Evolutionary conservation across 2,888 invertebrate genomes (phyloP).

Genomic region (Bruchidius siliquastri): DNA sequence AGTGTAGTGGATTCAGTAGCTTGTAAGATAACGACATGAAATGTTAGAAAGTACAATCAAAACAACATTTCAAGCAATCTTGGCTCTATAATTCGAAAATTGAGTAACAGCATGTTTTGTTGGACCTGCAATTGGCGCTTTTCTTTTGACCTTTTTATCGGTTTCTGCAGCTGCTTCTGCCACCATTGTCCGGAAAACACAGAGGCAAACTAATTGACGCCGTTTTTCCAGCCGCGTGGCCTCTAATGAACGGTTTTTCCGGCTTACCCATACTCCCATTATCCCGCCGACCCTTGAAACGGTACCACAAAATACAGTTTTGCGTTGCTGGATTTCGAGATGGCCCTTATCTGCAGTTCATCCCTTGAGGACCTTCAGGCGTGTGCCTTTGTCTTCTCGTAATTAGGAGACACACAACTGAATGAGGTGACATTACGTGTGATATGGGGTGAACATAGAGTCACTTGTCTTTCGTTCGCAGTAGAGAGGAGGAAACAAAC

Average conservation of each 20-base stretch:
- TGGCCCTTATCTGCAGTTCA: neutral
- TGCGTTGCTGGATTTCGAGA: neutral
- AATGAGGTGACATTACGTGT: neutral
- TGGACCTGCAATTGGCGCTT: no score
- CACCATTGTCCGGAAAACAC: no score
- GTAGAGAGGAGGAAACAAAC: neutral
- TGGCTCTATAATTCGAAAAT: no score
- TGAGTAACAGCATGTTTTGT: no score
- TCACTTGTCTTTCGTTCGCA: neutral
- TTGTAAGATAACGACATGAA: neutral
- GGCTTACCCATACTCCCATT: neutral
- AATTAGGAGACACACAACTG: neutral
- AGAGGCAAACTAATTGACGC: neutral
- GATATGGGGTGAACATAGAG: neutral
- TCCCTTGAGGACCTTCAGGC: neutral
- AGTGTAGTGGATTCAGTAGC: no score
- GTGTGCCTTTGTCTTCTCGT: neutral
- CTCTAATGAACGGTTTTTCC: neutral
- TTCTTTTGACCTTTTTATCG: no score
- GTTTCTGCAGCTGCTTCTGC: no score
- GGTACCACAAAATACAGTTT: neutral
- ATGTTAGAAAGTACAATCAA: no score
- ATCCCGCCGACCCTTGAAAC: neutral
- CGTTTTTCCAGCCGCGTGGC: neutral
- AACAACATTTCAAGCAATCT: no score